A percentile compares a stretch with the other conserved stretches of the same genome.
These are phyloP conservation scores for Callimorpha dominula DNA, from an alignment of 2,888 invertebrate genomes.

Conservation along the genomic window DNA sequence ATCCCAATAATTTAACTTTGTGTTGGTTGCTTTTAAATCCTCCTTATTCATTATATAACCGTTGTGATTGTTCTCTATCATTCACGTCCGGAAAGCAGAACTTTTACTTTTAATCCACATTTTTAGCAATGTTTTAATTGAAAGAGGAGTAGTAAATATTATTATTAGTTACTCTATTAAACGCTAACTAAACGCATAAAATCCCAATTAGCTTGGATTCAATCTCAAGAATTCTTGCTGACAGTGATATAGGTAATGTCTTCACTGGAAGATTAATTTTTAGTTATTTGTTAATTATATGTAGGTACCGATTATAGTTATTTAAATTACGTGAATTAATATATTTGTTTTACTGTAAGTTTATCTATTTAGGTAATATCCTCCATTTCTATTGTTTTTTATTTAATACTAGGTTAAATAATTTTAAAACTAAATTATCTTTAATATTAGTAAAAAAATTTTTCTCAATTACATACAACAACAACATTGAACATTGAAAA, in stretches of 20 bases:
- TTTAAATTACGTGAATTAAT: too few relatives aligned
- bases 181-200: conserved; percentile 56
- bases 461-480: too few relatives aligned
- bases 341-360: too few relatives aligned
- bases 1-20: conserved; percentile 6
- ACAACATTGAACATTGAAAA: too few relatives aligned
- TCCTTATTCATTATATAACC: conserved; percentile 20
- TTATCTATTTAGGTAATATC: too few relatives aligned
- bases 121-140: conserved; percentile 29
- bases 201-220: conserved; percentile 55
- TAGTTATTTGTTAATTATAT: not conserved
- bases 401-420: too few relatives aligned
- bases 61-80: conserved; percentile 16
- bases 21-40: conserved; percentile 8
- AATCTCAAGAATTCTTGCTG: conserved; percentile 48
- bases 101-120: conserved; percentile 28
- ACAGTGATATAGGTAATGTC: conserved; percentile 22
- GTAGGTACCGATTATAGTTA: too few relatives aligned
- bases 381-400: too few relatives aligned
- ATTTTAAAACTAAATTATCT: too few relatives aligned
- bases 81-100: conserved; percentile 8
- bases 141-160: conserved; percentile 20
- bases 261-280: conserved; percentile 31
- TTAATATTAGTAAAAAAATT: too few relatives aligned
- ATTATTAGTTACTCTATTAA: conserved; percentile 49